phyloP scores from a whole-genome alignment of 2,797 vertebrate species.

The Parauchenoglanis ngamensis region DNA sequence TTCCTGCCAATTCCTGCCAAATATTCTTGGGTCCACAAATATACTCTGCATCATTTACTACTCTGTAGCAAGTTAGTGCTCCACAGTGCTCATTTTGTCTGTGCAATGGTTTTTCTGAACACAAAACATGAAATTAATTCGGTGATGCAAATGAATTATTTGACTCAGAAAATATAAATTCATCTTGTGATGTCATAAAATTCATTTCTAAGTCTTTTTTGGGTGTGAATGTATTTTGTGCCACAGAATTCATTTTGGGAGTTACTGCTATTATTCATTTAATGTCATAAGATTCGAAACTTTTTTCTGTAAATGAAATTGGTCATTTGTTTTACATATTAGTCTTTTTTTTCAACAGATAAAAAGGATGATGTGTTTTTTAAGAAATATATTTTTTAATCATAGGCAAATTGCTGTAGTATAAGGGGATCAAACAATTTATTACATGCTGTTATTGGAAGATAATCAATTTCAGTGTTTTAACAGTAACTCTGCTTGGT shows the following conservation, averaged over 20 bases:
- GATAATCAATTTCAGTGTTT: background rate
- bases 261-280: background rate
- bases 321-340: background rate
- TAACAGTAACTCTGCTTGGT: background rate
- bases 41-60: background rate
- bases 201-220: background rate
- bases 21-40: conserved; percentile 5
- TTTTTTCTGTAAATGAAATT: background rate
- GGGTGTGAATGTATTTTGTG: background rate
- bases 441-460: background rate
- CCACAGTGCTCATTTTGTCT: background rate
- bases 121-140: background rate
- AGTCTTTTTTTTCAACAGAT: background rate
- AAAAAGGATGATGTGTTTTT: background rate
- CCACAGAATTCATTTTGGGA: background rate
- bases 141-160: background rate
- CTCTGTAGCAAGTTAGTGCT: background rate
- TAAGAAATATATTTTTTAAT: background rate
- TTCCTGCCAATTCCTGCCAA: conserved; percentile 20
- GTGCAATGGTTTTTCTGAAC: background rate
- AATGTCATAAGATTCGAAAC: background rate
- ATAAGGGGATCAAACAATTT: background rate
- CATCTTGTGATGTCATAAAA: background rate
- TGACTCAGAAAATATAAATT: background rate
- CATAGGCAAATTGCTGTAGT: background rate